Evolutionary conservation across 1,140 invertebrate genomes (phyloP), one percentile per base, ranked within the genome.

Genomic region (Nebria ingens): DNA sequence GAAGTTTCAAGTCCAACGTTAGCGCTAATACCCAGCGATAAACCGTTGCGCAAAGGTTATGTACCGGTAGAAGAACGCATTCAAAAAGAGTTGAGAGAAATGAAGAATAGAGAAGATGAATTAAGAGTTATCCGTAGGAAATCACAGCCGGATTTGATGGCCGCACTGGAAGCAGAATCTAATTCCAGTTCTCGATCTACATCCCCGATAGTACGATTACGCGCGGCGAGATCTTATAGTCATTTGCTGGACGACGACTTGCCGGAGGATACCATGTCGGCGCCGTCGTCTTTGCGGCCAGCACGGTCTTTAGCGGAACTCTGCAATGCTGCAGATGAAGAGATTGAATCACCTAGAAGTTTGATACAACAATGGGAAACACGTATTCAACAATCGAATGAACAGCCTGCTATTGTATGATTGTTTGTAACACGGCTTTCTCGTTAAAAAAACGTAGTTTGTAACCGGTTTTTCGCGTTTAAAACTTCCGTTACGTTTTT

Each of bases 1-100:
- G 67, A 62, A 58, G 60, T 66, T 29, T 17, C 23, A 22, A 53
- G 3, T 49, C 34, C 40, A 49, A 23, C 12, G 21, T 34, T 23
- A 53, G 56, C 54, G 6, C 21, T 60, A 17, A 62, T 63, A 52
- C 61, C 63, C 13, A 63, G 63, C 4, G 56, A 49, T 19, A 63
- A 64, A 60, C 55, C 56, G 6, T 13, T 64, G 17, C 61, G 68
- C 21, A 66, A 67, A 53, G 68, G 68, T 3, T 70, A 57, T 58
- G 57, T 70, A n/a, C 58, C 68, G 4, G 62, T 67, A 12, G 64
- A 71, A 49, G 64, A 66, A 54, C 63, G 63, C 58, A 68, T 71
- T 52, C 59, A 59, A 40, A 61, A 62, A 21, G 69, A 71, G 51
- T 56, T 71, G 13, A 55, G 63, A 21, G 68, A 69, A 21, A 66